Evolutionary conservation across 2,888 invertebrate genomes (phyloP).

Genomic region (Orthosia incerta): DNA sequence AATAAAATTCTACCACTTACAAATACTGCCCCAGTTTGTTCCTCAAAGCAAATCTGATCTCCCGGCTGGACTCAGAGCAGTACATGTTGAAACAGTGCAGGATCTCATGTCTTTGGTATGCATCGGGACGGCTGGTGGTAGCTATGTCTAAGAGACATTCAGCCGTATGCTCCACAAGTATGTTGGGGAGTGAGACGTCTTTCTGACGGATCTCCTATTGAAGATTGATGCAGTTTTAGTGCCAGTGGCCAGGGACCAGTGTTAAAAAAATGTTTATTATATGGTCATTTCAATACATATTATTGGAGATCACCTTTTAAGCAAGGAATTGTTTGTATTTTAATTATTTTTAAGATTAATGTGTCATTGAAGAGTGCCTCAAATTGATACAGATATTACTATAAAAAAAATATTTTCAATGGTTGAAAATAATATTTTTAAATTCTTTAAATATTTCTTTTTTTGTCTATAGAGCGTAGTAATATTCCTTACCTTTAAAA

Average conservation of each 20-base stretch:
- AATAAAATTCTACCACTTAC: slow-evolving; percentile 72
- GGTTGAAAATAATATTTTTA: too few species aligned
- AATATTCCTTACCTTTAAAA: slow-evolving; percentile 71
- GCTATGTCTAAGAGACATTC: slow-evolving; percentile 79
- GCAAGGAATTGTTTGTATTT: too few species aligned
- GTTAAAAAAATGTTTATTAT: too few species aligned
- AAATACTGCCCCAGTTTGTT: slow-evolving; percentile 76
- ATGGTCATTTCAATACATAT: too few species aligned
- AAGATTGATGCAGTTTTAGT: neutral
- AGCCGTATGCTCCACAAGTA: slow-evolving; percentile 75
- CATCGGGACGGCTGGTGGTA: slow-evolving; percentile 68
- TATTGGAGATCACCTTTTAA: too few species aligned
- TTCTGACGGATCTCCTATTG: slow-evolving; percentile 76
- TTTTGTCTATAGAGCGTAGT: neutral
- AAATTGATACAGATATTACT: neutral
- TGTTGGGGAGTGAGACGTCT: slow-evolving; percentile 71
- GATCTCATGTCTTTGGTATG: slow-evolving; percentile 74
- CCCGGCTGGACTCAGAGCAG: slow-evolving; percentile 76
- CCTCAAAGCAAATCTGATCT: slow-evolving; percentile 75
- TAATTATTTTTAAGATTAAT: neutral
- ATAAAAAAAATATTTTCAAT: too few species aligned
- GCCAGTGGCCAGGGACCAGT: too few species aligned
- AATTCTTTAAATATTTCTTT: too few species aligned
- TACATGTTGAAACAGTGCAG: slow-evolving; percentile 78
- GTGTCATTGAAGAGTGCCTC: neutral